phyloP scores from a whole-genome alignment of 2,888 invertebrate species.

The Epinotia bilunana region DNA sequence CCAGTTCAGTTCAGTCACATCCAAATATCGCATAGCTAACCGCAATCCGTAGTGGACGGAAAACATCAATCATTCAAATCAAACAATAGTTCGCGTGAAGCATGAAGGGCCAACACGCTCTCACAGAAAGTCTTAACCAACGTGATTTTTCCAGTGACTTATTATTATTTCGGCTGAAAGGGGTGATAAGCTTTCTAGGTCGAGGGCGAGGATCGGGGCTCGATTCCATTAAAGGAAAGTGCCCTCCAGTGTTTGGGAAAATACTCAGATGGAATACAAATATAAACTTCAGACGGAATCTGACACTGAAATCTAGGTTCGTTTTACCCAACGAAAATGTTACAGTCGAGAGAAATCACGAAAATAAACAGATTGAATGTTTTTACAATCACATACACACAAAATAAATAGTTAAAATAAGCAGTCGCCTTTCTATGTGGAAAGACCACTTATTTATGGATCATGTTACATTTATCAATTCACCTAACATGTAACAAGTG shows the following conservation, averaged over 20 bases:
- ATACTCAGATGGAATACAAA: not conserved
- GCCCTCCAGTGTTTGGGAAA: not conserved
- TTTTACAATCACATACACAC: too few relatives aligned
- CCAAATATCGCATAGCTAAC: not conserved
- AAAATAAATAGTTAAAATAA: too few relatives aligned
- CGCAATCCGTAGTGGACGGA: not conserved
- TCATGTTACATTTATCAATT: too few relatives aligned
- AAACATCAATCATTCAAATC: not conserved
- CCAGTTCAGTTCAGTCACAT: not conserved
- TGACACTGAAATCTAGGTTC: not conserved
- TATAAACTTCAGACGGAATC: not conserved
- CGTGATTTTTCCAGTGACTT: not conserved
- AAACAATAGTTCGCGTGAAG: conserved; percentile 7
- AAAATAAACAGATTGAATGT: too few relatives aligned
- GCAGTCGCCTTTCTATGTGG: too few relatives aligned
- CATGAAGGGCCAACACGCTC: not conserved
- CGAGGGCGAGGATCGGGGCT: conserved; percentile 13
- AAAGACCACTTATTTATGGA: too few relatives aligned
- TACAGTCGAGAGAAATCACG: not conserved
- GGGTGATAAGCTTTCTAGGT: conserved; percentile 21
- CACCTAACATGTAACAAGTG: too few relatives aligned
- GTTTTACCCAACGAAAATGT: not conserved
- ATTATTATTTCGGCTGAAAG: not conserved
- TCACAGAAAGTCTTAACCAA: not conserved
- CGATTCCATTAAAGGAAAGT: conserved; percentile 19